Base-by-base conservation (phyloP, 2,797 vertebrate species). In the Sebastolobus alascanus region DNA sequence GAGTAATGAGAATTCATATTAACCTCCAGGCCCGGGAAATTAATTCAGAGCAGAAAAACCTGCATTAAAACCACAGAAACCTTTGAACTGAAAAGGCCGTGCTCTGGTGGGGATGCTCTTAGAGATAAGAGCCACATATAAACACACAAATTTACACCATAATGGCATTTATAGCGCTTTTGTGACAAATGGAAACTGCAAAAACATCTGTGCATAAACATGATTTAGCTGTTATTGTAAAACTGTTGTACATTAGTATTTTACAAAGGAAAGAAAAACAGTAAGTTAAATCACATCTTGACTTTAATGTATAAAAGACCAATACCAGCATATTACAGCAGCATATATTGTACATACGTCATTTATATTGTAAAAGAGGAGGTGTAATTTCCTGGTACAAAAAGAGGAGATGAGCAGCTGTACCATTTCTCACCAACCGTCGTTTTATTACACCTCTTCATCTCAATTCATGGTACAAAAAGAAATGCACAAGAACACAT, bases 221-320 rank as follows among this genome's bases (percentile, higher is more conserved):
- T 54, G 67, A 88, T 79, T 76, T 72, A 89, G 63, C 20, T 66
- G 59, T 65, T 52, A 80, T 27, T 73, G 69, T 75, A 58, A 46
- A 84, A 75, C 16, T 56, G 64, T n/a, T 58, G 18, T n/a, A 25
- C 31, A 29, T 65, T 59, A n/a, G 27, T 74, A 29, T 83, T 79
- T 83, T 35, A 77, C 37, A 71, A 13, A 35, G 22, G 12, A 60
- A 67, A 68, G 67, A 68, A 79, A 75, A n/a, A 46, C 50, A 81
- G 14, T 61, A n/a, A 68, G 52, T 89, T 90, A 75, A 88, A 91
- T 89, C 87, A 89, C 80, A 87, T 71, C 38, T 80, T 75, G 77
- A 87, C 80, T 93, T 93, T 91, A 92, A 87, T 92, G 86, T 93
- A 93, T 79, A 92, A 91, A 93, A 90, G 77, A 86, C 71, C 56